Evolutionary conservation across 2,113 vertebrate species (phyloP).

Genomic region (Arothron firmamentum): DNA sequence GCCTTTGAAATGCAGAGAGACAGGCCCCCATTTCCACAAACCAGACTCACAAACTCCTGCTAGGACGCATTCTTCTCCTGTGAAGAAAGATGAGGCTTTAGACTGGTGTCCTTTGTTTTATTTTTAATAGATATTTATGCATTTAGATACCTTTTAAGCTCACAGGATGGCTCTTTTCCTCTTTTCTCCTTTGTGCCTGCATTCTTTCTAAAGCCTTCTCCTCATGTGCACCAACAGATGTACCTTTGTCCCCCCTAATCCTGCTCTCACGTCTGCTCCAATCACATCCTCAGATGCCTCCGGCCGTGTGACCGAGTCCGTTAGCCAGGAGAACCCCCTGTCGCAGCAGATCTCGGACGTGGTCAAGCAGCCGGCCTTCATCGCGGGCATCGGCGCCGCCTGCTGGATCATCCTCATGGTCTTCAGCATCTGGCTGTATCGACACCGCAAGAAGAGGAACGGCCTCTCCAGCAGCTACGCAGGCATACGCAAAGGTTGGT

Average conservation of each 20-base stretch:
- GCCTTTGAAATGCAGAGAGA: constrained; percentile 49
- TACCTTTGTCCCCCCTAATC: not conserved
- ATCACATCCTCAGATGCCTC: constrained; percentile 78
- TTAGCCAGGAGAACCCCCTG: constrained; percentile 83
- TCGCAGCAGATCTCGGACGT: constrained; percentile 98
- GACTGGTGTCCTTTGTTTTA: constrained; percentile 20
- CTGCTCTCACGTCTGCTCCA: constrained; percentile 5
- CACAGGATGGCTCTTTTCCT: not conserved
- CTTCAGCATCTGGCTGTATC: constrained; percentile 97
- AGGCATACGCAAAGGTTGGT: constrained; percentile 92
- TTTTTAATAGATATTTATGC: constrained; percentile 18
- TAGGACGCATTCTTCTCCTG: constrained; percentile 34
- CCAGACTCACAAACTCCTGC: constrained; percentile 22
- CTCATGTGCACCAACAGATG: not conserved
- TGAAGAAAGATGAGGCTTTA: constrained; percentile 16
- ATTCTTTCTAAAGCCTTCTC: constrained; percentile 1
- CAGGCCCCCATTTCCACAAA: constrained; percentile 23
- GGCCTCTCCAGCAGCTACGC: constrained; percentile 92
- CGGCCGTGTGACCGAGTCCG: constrained; percentile 81
- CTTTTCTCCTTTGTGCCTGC: not conserved
- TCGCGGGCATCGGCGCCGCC: constrained; percentile 93
- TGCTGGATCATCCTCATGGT: constrained; percentile 99
- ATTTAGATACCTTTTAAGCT: constrained; percentile 19
- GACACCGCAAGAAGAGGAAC: constrained; percentile 91
- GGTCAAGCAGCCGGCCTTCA: constrained; percentile 95